phyloP scores from a whole-genome alignment of 2,113 vertebrate species.

The Lophius piscatorius region DNA sequence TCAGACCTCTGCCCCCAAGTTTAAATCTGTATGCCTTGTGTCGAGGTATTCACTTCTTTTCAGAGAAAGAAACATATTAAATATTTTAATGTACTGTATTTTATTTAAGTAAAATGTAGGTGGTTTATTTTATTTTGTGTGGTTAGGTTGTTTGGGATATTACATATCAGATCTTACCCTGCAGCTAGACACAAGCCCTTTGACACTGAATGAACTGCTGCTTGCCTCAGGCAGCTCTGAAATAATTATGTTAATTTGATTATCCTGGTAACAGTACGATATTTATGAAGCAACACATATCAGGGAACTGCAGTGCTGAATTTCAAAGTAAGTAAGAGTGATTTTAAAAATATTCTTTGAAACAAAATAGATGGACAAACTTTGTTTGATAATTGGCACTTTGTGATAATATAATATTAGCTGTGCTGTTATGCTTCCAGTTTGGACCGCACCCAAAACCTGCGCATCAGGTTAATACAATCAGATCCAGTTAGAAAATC shows the following conservation, averaged over 20 bases:
- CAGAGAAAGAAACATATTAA: neutral
- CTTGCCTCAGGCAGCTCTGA: slow-evolving; percentile 50
- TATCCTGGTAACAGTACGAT: slow-evolving; percentile 38
- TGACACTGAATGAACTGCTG: slow-evolving; percentile 50
- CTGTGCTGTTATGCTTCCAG: slow-evolving; percentile 29
- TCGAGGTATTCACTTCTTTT: slow-evolving; percentile 6
- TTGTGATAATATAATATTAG: slow-evolving; percentile 45
- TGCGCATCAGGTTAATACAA: slow-evolving; percentile 62
- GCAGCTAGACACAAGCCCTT: slow-evolving; percentile 60
- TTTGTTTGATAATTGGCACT: slow-evolving; percentile 53
- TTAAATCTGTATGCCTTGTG: slow-evolving; percentile 10
- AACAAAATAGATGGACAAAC: slow-evolving; percentile 40
- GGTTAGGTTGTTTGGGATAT: slow-evolving; percentile 29
- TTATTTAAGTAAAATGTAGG: neutral
- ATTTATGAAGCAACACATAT: slow-evolving; percentile 43
- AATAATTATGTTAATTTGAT: slow-evolving; percentile 64
- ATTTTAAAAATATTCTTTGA: slow-evolving; percentile 28
- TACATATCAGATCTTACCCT: slow-evolving; percentile 49
- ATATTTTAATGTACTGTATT: no score
- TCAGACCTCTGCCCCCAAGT: neutral
- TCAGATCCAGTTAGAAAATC: slow-evolving; percentile 64
- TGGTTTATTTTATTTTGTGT: slow-evolving; percentile 14
- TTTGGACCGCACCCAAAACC: slow-evolving; percentile 58
- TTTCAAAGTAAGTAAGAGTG: slow-evolving; percentile 30
- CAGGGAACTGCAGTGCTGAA: neutral